Conservation (phyloP, 2,113 vertebrate genomes). For the zebrafish (Danio rerio) region GRCz12tu NC_133180.1:19229001-19229500, state of each 20-base stretch:
- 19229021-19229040: conserved; percentile 19
- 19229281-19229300: conserved; percentile 39
- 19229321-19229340: conserved; percentile 52
- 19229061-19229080: conserved; percentile 43
- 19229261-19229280: conserved; percentile 23
- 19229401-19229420: conserved; percentile 55
- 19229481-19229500: conserved; percentile 17
- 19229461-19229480: neutral
- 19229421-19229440: conserved; percentile 45
- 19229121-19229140: neutral
- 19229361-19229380: conserved; percentile 73
- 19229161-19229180: conserved; percentile 25
- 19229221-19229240: conserved; percentile 9
- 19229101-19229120: conserved; percentile 39
- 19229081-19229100: conserved; percentile 41
- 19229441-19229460: neutral
- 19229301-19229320: conserved; percentile 28
- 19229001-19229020: neutral
- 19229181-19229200: conserved; percentile 13
- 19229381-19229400: conserved; percentile 73
- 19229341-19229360: conserved; percentile 66
- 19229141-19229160: conserved; percentile 34
- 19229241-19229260: conserved; percentile 48
- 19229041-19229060: conserved; percentile 10
- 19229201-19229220: neutral